Evolutionary conservation across 1,140 invertebrate genomes (phyloP), one percentile per base, ranked within the genome.

Genomic region (Macrobrachium rosenbergii): DNA sequence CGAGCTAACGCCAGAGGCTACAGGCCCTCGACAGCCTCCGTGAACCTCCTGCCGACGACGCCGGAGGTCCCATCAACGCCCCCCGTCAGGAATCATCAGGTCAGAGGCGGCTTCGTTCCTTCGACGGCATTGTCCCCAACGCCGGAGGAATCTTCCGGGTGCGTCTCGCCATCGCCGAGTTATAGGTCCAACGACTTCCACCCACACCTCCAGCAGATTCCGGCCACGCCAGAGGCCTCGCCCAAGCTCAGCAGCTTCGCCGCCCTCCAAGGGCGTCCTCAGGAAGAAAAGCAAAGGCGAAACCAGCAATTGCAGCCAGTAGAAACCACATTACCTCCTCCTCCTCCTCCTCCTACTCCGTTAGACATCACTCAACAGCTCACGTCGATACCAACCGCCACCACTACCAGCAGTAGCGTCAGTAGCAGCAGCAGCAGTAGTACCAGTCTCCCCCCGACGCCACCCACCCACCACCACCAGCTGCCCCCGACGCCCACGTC

Each of bases 401-500:
- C n/a, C 79, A 52, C 37, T 11, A 6, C 45, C 76, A 58, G 59
- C 43, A 60, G 21, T 16, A 80, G 59, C 78, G 16, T 11, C 59
- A 43, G n/a, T 23, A 60, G 19, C 23, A 73, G 37, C 21, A 23
- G n/a, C 28, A n/a, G 16, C 14, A 58, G 37, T 58, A 17, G n/a
- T 52, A 45, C 7, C 43, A n/a, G 60, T n/a, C 67, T 58, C 0
- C 64, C 84, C 5, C 67, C 78, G 0, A 86, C 76, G 10, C 76
- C 76, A 7, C 69, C 76, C 3, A 69, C 77, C n/a, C 83, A 80
- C n/a, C 43, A 59, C 43, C 28, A 37, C 28, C 52, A 52, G 7
- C 59, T 73, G 14, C 64, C 84, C 11, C 77, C 76, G 7, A 87
- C 84, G 37, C 84, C 84, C 5, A n/a, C 84, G 19, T 87, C 84